Conservation (phyloP, 2,797 vertebrate genomes). For the Salarias fasciatus region DNA sequence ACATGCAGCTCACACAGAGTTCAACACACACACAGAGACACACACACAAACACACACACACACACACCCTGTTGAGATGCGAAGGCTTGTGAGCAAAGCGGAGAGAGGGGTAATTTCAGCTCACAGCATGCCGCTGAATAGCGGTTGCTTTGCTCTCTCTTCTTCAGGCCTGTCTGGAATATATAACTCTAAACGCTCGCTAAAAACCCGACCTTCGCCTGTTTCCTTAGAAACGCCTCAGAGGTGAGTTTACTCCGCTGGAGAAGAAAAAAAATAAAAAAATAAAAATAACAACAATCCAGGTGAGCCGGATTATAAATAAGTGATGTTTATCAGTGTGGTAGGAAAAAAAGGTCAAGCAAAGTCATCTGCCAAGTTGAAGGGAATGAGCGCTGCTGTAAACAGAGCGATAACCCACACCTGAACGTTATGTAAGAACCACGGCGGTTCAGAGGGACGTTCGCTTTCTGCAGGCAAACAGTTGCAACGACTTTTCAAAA, state of each 20-base stretch:
- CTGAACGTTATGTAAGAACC: slow-evolving; percentile 16
- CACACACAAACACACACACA: slow-evolving; percentile 28
- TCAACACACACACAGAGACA: slow-evolving; percentile 26
- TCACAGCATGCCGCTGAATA: slow-evolving; percentile 61
- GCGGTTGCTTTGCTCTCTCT: slow-evolving; percentile 64
- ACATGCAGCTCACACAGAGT: slow-evolving; percentile 27
- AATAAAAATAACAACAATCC: slow-evolving; percentile 27
- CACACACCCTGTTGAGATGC: slow-evolving; percentile 61
- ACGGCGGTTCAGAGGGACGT: slow-evolving; percentile 30
- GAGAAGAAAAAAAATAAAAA: slow-evolving; percentile 21
- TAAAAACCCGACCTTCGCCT: slow-evolving; percentile 21
- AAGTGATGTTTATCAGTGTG: slow-evolving; percentile 40
- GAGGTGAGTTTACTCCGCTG: slow-evolving; percentile 40
- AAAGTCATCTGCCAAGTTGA: slow-evolving; percentile 7
- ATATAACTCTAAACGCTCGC: slow-evolving; percentile 46
- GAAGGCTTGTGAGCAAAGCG: slow-evolving; percentile 55
- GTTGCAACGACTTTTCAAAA: background rate
- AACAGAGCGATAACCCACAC: slow-evolving; percentile 22
- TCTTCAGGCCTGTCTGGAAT: slow-evolving; percentile 59
- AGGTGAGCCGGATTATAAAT: slow-evolving; percentile 55
- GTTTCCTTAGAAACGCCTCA: slow-evolving; percentile 48
- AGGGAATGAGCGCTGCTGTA: background rate
- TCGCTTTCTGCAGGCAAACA: slow-evolving; percentile 5
- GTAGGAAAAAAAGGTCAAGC: slow-evolving; percentile 33
- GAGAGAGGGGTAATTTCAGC: slow-evolving; percentile 62